A percentile compares a stretch with the other conserved stretches of the same genome.
These are phyloP conservation scores for Thera britannica DNA, from an alignment of 2,888 invertebrate species.

Conservation along the genomic window DNA sequence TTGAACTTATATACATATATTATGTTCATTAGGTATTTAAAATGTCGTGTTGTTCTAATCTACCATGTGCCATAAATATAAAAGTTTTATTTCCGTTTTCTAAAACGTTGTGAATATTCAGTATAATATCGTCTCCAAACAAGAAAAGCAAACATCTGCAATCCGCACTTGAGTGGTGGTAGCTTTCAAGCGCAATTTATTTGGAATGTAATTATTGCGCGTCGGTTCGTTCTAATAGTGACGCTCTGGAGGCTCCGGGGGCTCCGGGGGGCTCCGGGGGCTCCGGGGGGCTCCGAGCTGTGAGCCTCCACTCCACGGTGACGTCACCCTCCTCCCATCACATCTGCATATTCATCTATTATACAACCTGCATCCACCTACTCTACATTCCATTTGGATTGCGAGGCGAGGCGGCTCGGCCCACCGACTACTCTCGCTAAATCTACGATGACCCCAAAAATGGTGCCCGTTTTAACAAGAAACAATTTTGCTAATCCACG, in stretches of 20 bases:
- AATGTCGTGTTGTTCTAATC: no score
- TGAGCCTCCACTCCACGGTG: constrained; percentile 1
- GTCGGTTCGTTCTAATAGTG: constrained; percentile 22
- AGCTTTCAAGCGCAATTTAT: constrained; percentile 22
- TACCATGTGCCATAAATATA: no score
- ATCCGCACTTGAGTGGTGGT: constrained; percentile 5
- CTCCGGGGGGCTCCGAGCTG: constrained; percentile 1
- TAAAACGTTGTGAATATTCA: constrained; percentile 11
- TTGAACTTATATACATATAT: no score
- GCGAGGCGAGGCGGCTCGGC: background rate
- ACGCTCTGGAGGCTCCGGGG: background rate
- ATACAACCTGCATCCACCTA: constrained; percentile 11
- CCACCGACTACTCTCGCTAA: background rate
- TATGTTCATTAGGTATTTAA: no score
- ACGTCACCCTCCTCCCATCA: constrained; percentile 12
- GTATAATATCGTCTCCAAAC: constrained; percentile 2
- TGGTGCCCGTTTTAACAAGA: constrained; percentile 11
- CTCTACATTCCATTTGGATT: constrained; percentile 2
- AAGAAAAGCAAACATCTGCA: constrained; percentile 10
- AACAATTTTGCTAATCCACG: constrained; percentile 36
- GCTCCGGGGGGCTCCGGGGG: constrained; percentile 1
- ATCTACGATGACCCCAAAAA: background rate
- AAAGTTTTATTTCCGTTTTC: background rate
- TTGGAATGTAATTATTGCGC: constrained; percentile 25
- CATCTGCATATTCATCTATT: constrained; percentile 25